These are phyloP conservation scores for Euleptes europaea DNA, from an alignment of 2,113 vertebrate genomes.

Conservation along the genomic window DNA sequence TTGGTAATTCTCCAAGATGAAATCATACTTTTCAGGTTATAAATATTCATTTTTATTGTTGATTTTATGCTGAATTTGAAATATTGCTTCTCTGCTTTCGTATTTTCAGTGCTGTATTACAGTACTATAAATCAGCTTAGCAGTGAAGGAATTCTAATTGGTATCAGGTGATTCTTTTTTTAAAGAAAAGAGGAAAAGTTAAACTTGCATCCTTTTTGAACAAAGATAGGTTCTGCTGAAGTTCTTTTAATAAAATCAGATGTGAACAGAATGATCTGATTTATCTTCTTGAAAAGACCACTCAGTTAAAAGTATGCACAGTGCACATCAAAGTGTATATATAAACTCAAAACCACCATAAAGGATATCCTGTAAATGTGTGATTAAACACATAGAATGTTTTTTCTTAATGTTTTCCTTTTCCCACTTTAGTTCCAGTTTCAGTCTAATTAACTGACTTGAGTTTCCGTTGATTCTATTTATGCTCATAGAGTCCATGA, in stretches of 20 bases:
- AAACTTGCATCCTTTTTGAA: slow-evolving; percentile 65
- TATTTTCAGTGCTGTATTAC: slow-evolving; percentile 84
- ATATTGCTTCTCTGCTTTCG: slow-evolving; percentile 87
- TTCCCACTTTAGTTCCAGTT: slow-evolving; percentile 23
- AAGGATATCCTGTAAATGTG: slow-evolving; percentile 32
- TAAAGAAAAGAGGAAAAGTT: slow-evolving; percentile 64
- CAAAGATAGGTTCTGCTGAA: slow-evolving; percentile 61
- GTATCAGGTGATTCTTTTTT: slow-evolving; percentile 80
- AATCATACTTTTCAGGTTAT: slow-evolving; percentile 88
- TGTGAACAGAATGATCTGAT: slow-evolving; percentile 62
- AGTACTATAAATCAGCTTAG: slow-evolving; percentile 80
- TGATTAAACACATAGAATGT: slow-evolving; percentile 22
- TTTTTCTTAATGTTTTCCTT: slow-evolving; percentile 14
- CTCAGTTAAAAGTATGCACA: slow-evolving; percentile 59
- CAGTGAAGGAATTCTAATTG: slow-evolving; percentile 83
- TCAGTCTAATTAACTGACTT: slow-evolving; percentile 3
- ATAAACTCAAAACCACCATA: slow-evolving; percentile 36
- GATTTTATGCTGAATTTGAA: slow-evolving; percentile 85
- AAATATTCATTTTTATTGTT: slow-evolving; percentile 88
- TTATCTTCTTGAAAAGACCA: slow-evolving; percentile 62
- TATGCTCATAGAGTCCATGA: neutral
- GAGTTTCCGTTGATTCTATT: slow-evolving; percentile 26
- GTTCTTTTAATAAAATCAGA: slow-evolving; percentile 58
- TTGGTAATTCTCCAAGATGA: slow-evolving; percentile 88
- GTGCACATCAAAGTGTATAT: slow-evolving; percentile 47